A percentile compares a stretch with the other conserved stretches of the same genome.
phyloP scores from a whole-genome alignment of 2,888 invertebrate species.

The Zhengitettix transpicula region DNA sequence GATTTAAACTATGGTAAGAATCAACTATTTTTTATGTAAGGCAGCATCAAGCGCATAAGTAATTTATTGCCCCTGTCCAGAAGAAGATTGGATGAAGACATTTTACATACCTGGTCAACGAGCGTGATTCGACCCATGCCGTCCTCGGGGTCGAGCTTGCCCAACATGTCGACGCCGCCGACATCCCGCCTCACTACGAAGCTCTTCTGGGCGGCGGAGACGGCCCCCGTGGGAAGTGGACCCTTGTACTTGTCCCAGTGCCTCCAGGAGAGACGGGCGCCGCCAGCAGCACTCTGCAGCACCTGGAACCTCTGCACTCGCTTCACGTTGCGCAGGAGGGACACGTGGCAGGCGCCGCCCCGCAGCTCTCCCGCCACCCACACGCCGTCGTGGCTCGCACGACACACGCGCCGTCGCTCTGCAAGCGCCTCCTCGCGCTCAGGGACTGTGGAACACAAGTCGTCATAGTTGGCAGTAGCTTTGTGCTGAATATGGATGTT shows the following conservation, averaged over 20 bases:
- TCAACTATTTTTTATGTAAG: no score
- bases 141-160: not conserved
- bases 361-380: conserved; percentile 55
- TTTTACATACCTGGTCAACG: conserved; percentile 1
- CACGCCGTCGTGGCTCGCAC: conserved; percentile 51
- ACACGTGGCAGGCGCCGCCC: conserved; percentile 21
- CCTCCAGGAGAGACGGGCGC: conserved; percentile 59
- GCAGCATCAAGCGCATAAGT: no score
- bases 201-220: conserved; percentile 29
- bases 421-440: conserved; percentile 20
- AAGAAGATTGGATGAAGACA: no score
- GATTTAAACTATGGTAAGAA: no score
- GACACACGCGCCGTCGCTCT: conserved; percentile 49
- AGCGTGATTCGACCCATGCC: conserved; percentile 1
- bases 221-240: conserved; percentile 46
- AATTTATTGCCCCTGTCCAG: no score
- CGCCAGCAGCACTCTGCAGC: conserved; percentile 58
- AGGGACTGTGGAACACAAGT: not conserved
- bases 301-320: conserved; percentile 39
- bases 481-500: no score
- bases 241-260: conserved; percentile 48
- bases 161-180: conserved; percentile 1
- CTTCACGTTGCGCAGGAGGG: conserved; percentile 16
- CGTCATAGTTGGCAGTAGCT: no score
- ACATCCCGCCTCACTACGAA: conserved; percentile 32